A percentile compares a stretch with the other conserved stretches of the same genome.
Conservation (phyloP, 2,888 invertebrate genomes). For the Pristionchus fissidentatus region DNA sequence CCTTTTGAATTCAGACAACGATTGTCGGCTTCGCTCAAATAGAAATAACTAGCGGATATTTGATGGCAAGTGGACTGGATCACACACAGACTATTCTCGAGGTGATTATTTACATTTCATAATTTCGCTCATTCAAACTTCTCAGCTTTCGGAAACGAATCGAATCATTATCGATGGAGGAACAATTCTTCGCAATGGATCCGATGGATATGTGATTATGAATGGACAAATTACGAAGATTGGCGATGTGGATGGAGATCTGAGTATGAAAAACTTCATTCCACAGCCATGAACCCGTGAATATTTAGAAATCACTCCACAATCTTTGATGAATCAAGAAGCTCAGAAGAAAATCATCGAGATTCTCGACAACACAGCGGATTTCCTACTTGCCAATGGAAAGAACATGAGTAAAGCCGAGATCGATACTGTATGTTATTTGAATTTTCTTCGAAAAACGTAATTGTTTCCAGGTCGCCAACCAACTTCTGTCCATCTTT, state of each 20-base stretch:
- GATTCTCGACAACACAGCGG: constrained; percentile 58
- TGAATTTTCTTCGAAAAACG: not conserved
- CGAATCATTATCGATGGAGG: constrained; percentile 53
- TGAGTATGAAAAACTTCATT: constrained; percentile 23
- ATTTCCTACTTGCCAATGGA: constrained; percentile 57
- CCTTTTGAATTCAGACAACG: not conserved
- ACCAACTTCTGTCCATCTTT: constrained; percentile 54
- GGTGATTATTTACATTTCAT: constrained; percentile 20
- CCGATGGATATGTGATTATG: constrained; percentile 60
- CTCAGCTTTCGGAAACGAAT: constrained; percentile 28
- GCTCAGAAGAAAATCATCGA: constrained; percentile 56
- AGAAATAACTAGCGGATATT: constrained; percentile 6
- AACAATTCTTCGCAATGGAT: constrained; percentile 57
- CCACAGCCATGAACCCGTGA: not conserved
- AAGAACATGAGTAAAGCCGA: constrained; percentile 57
- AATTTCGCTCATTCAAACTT: no score
- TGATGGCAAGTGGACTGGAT: constrained; percentile 1
- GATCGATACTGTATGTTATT: constrained; percentile 52
- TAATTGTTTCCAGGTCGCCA: constrained; percentile 51
- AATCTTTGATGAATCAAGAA: constrained; percentile 61
- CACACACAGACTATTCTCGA: constrained; percentile 49
- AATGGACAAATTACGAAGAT: constrained; percentile 58
- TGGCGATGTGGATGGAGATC: constrained; percentile 53
- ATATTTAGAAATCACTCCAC: constrained; percentile 50
- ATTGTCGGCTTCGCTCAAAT: not conserved